These are phyloP conservation scores for Leptatherina wallacei DNA, from an alignment of 2,797 vertebrate species.

Conservation along the genomic window DNA sequence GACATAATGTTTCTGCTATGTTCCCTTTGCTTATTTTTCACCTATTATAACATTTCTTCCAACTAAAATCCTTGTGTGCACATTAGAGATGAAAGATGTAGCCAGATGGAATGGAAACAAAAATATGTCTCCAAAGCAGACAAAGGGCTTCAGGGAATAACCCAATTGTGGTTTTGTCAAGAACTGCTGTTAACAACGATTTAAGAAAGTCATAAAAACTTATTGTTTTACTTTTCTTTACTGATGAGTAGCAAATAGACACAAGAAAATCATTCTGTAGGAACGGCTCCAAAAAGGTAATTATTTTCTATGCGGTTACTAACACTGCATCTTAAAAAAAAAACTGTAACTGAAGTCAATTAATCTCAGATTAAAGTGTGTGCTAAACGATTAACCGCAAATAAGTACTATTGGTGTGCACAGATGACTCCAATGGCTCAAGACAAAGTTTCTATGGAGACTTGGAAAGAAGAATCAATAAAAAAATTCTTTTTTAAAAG, in stretches of 20 bases:
- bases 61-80: constrained; percentile 16
- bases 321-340: not conserved
- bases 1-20: not conserved
- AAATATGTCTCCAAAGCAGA: constrained; percentile 35
- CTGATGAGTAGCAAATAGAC: no score
- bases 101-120: constrained; percentile 10
- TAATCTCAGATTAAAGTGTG: not conserved
- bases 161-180: not conserved
- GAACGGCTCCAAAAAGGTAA: no score
- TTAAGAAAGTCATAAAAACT: no score
- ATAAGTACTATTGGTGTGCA: not conserved
- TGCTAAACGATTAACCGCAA: not conserved
- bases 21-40: no score
- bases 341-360: not conserved
- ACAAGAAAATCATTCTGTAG: not conserved
- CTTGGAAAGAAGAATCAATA: not conserved
- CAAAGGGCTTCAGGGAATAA: not conserved
- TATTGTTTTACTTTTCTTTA: no score
- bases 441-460: not conserved
- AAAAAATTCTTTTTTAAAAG: not conserved
- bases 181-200: not conserved
- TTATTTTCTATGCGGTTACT: not conserved
- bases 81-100: constrained; percentile 19
- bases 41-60: no score
- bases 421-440: not conserved